phyloP scores from a whole-genome alignment of 2,888 invertebrate genomes.

The Campaea margaritaria region DNA sequence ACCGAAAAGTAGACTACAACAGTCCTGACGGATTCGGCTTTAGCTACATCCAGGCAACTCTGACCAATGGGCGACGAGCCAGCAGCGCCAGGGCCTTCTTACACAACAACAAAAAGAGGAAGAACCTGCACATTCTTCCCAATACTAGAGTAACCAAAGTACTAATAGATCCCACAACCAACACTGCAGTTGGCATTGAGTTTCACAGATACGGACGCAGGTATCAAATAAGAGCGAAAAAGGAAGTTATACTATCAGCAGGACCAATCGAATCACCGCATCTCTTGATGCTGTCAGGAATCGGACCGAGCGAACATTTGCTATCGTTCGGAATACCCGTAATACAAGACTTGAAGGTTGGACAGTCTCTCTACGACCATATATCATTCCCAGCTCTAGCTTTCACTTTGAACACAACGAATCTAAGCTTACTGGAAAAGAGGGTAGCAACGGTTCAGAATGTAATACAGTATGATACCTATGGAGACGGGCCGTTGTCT shows the following conservation, averaged over 20 bases:
- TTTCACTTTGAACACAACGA: conserved; percentile 80
- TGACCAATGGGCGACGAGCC: conserved; percentile 77
- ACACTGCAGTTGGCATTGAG: conserved; percentile 71
- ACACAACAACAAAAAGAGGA: conserved; percentile 78
- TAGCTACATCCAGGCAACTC: conserved; percentile 77
- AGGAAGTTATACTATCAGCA: conserved; percentile 87
- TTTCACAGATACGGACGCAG: conserved; percentile 75
- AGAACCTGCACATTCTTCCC: conserved; percentile 85
- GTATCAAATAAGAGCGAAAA: conserved; percentile 70
- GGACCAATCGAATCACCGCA: conserved; percentile 93
- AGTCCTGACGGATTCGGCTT: conserved; percentile 87
- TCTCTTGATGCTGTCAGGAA: conserved; percentile 87
- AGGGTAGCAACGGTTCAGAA: conserved; percentile 62
- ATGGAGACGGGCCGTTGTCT: conserved; percentile 83
- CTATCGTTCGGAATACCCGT: conserved; percentile 85
- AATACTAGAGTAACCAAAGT: conserved; percentile 84
- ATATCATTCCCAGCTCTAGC: conserved; percentile 85
- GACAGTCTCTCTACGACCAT: conserved; percentile 88
- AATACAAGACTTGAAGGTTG: conserved; percentile 87
- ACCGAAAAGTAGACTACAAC: conserved; percentile 89
- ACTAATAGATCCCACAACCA: conserved; percentile 83
- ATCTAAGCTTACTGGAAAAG: conserved; percentile 60
- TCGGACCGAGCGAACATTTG: conserved; percentile 87
- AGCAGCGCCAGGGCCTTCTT: conserved; percentile 86
- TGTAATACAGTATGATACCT: conserved; percentile 65